Evolutionary conservation across 2,888 invertebrate genomes (phyloP), one percentile per base, ranked within the genome.

Genomic region (Xestia c-nigrum): DNA sequence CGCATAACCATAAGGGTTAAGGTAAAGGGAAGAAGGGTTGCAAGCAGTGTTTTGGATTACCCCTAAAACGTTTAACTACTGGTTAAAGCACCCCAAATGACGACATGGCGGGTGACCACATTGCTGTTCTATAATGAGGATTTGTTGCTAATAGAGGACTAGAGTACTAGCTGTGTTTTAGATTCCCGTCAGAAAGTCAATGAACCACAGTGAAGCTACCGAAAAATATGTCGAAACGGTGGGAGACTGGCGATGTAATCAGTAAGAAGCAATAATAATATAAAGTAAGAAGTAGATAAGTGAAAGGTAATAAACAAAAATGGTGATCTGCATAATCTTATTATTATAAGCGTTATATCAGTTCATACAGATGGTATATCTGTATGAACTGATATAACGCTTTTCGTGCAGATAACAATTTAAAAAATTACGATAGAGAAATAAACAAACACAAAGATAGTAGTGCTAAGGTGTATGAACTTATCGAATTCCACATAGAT

Each of bases 391-490:
- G n/a, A n/a, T n/a, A n/a, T n/a, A n/a, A n/a, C n/a, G n/a, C n/a
- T n/a, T n/a, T n/a, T n/a, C 14, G 10, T 63, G 19, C 0, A 46
- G 43, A 75, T 78, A 81, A 38, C 9, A 57, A 50, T 73, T n/a
- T 0, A 72, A 76, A 52, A 71, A 63, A 46, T 31, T 46, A 81
- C 10, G 40, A 59, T 31, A 78, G 0, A 50, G 55, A 64, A 72
- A 72, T 71, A 84, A 72, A 84, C 46, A 79, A 72, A 68, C 16
- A 61, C 31, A n/a, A 47, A 38, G 55, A 47, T 83, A 78, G 9
- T 64, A 40, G 3, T 55, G 38, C 55, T 47, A 40, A 84, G 63
- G 74, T 74, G 61, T 38, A 64, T 74, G 76, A 81, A 69, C 72
- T 66, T 55, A 66, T 55, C 66, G 38, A 59, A 74, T 71, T 80